Evolutionary conservation across 2,888 invertebrate genomes (phyloP).

Genomic region (Eucriotettix oculatus): DNA sequence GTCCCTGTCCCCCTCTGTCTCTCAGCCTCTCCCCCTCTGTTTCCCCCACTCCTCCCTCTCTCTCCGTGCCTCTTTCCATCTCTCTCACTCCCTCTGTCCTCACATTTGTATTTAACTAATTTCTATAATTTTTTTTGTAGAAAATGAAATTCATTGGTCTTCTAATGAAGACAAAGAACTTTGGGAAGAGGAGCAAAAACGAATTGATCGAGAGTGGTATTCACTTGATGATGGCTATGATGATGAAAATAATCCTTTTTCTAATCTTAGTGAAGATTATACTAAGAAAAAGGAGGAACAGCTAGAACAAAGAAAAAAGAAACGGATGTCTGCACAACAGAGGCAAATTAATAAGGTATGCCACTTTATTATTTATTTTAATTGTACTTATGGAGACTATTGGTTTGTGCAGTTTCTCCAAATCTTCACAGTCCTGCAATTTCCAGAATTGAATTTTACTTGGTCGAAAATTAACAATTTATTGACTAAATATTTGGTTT

Average conservation of each 20-base stretch:
- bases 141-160: constrained; percentile 39
- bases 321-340: constrained; percentile 87
- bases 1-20: too few species aligned
- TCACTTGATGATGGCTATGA: constrained; percentile 86
- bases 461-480: too few species aligned
- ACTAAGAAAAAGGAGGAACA: constrained; percentile 86
- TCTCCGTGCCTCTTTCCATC: too few species aligned
- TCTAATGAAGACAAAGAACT: constrained; percentile 56
- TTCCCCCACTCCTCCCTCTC: too few species aligned
- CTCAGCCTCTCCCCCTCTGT: too few species aligned
- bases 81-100: too few species aligned
- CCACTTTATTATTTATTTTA: too few species aligned
- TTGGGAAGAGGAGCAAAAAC: constrained; percentile 83
- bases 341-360: constrained; percentile 77
- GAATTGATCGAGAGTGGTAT: constrained; percentile 94
- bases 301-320: constrained; percentile 74
- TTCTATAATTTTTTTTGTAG: constrained; percentile 19
- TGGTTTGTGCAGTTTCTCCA: too few species aligned
- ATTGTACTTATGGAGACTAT: too few species aligned
- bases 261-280: constrained; percentile 78
- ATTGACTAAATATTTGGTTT: too few species aligned
- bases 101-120: background rate
- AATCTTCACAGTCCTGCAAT: too few species aligned
- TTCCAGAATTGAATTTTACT: too few species aligned
- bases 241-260: constrained; percentile 86